Percentiles rank a stretch among this genome's conserved stretches.
Evolutionary conservation across 2,888 invertebrate genomes (phyloP).

Genomic region (Argyresthia albistria): DNA sequence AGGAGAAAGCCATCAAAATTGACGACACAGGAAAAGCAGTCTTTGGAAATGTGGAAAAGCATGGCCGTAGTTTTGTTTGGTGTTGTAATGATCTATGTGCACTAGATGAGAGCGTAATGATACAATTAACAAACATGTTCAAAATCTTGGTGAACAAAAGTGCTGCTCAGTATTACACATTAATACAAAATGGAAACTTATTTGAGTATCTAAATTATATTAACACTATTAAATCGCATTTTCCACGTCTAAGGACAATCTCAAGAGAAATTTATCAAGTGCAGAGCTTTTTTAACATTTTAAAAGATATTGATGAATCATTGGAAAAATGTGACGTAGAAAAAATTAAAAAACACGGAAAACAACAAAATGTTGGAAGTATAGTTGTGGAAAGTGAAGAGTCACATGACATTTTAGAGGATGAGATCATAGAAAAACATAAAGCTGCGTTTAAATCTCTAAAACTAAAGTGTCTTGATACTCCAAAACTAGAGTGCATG

Average conservation of each 20-base stretch:
- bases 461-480: constrained; percentile 7
- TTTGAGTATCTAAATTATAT: constrained; percentile 6
- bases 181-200: constrained; percentile 1
- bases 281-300: constrained; percentile 6
- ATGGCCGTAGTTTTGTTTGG: constrained; percentile 1
- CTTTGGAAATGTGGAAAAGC: constrained; percentile 4
- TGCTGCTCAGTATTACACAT: neutral
- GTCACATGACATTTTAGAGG: constrained; percentile 8
- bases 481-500: constrained; percentile 6
- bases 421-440: constrained; percentile 7
- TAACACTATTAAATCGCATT: constrained; percentile 9
- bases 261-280: constrained; percentile 10
- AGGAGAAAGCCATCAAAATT: constrained; percentile 5
- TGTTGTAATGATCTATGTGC: constrained; percentile 4
- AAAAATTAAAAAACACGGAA: constrained; percentile 7
- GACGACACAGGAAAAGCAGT: constrained; percentile 4
- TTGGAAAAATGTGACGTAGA: constrained; percentile 6
- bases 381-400: constrained; percentile 7
- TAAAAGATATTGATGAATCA: constrained; percentile 8
- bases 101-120: constrained; percentile 3
- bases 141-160: constrained; percentile 5
- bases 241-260: constrained; percentile 9
- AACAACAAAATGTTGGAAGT: too few relatives aligned
- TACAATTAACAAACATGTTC: constrained; percentile 5
- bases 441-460: constrained; percentile 9